Evolutionary conservation across 2,113 vertebrate genomes (phyloP).

Genomic region (Pelecanoides urinatrix): DNA sequence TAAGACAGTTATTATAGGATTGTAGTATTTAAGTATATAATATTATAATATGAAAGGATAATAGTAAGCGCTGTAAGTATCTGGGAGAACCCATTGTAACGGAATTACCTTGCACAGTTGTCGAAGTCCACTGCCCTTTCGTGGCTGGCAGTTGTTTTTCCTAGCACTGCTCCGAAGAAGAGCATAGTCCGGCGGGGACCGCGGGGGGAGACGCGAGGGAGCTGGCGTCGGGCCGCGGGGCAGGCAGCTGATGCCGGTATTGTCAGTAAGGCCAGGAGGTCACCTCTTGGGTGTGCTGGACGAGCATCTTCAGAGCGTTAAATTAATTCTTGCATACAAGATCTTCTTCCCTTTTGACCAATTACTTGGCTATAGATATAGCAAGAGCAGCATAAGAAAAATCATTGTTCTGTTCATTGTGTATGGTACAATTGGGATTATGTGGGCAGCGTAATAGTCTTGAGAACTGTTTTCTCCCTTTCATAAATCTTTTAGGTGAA

Average conservation of each 20-base stretch:
- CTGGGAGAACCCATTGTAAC: background rate
- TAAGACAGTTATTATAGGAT: background rate
- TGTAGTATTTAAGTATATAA: background rate
- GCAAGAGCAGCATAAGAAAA: background rate
- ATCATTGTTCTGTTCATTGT: background rate
- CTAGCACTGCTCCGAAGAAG: background rate
- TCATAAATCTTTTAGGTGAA: background rate
- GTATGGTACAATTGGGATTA: background rate
- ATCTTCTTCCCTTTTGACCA: background rate
- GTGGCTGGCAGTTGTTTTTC: background rate
- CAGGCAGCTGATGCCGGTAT: too few relatives aligned
- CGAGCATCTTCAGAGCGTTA: background rate
- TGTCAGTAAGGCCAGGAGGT: background rate
- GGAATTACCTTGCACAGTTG: background rate
- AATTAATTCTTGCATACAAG: background rate
- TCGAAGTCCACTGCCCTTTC: background rate
- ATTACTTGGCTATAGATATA: background rate
- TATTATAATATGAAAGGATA: background rate
- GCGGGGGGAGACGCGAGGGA: fast-evolving
- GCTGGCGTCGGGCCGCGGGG: background rate
- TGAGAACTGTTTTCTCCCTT: background rate
- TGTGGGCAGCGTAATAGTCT: background rate
- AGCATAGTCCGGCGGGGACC: too few relatives aligned
- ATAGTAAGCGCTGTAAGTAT: background rate
- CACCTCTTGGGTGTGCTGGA: background rate